Base-by-base conservation (phyloP, 2,797 vertebrate genomes). In the Karalla daura region DNA sequence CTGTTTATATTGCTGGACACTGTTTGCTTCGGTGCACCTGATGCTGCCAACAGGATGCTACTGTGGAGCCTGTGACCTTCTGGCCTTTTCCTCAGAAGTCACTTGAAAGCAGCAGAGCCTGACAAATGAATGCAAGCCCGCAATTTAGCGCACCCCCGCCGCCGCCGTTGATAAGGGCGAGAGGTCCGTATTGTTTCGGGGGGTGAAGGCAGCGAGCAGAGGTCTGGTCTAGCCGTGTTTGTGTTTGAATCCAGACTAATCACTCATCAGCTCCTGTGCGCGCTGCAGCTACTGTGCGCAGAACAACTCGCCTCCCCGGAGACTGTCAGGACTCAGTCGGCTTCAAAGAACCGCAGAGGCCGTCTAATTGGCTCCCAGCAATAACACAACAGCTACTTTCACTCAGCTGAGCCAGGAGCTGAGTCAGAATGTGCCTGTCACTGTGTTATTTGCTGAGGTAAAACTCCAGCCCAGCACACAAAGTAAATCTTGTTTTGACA, bases 231-330 rank as follows among this genome's bases (percentile, higher is more conserved):
- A 45, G 35, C 33, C 25, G 5, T 69, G 65, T 87, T 84, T 80
- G 83, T 71, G 61, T 85, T 86, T 63, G 33, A 81, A 56, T 74
- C 76, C 67, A 65, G 75, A 73, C 80, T 77, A 74, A 89, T 88
- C 70, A 71, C 56, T 89, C 83, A 63, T 78, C 84, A 63, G 67
- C 69, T 67, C 47, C 44, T 63, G 45, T 40, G 36, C 71, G 71
- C 32, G 59, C 65, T 63, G 10, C 77, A 47, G 76, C 84, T 86
- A 66, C 83, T 76, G 84, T 67, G 71, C 79, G 44, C 73, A 43
- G 66, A 82, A 81, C 76, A 72, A 64, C 56, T 79, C 21, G 3
- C 40, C 49, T 88, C 83, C 81, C 80, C 69, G 20, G 80, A 72
- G 81, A 87, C 69, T 43, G 66, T 77, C 74, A 49, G 67, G 49